These are phyloP conservation scores for Orius laevigatus DNA, from an alignment of 1,140 invertebrate species.

Conservation along the genomic window DNA sequence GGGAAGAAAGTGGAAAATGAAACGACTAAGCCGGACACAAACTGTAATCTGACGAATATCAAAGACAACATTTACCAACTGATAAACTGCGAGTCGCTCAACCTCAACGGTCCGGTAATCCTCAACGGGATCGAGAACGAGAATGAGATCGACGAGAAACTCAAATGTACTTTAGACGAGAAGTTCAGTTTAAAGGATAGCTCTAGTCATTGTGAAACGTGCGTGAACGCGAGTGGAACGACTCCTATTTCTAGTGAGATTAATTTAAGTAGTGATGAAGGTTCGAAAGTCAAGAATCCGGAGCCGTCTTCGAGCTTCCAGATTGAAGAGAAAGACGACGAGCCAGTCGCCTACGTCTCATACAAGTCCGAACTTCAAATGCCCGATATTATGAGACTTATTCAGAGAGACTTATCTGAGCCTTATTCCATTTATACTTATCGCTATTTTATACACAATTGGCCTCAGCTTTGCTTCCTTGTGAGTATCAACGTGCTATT, in stretches of 20 bases:
- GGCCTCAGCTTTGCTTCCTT: constrained; percentile 97
- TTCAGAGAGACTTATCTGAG: constrained; percentile 97
- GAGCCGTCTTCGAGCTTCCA: constrained; percentile 3
- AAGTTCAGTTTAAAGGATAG: constrained; percentile 8
- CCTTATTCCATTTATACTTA: constrained; percentile 99
- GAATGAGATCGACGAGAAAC: background rate
- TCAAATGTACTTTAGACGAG: constrained; percentile 2
- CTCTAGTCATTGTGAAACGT: constrained; percentile 16
- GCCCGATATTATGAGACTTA: constrained; percentile 90
- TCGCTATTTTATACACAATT: constrained; percentile 99
- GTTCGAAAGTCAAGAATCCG: background rate
- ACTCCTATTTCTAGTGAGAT: background rate
- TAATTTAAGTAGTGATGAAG: background rate
- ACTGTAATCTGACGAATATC: constrained; percentile 4
- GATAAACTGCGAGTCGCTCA: constrained; percentile 3
- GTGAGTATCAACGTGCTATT: too few relatives aligned
- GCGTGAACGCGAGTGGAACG: background rate
- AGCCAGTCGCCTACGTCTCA: constrained; percentile 39
- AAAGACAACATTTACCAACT: constrained; percentile 7
- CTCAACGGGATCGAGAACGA: constrained; percentile 1
- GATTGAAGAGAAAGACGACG: background rate
- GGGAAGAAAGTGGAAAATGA: background rate
- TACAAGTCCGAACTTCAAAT: constrained; percentile 83
- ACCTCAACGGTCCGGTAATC: constrained; percentile 7
- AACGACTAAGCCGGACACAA: background rate